These are phyloP conservation scores for Hesperophylax magnus DNA, from an alignment of 1,140 invertebrate species.

Conservation along the genomic window DNA sequence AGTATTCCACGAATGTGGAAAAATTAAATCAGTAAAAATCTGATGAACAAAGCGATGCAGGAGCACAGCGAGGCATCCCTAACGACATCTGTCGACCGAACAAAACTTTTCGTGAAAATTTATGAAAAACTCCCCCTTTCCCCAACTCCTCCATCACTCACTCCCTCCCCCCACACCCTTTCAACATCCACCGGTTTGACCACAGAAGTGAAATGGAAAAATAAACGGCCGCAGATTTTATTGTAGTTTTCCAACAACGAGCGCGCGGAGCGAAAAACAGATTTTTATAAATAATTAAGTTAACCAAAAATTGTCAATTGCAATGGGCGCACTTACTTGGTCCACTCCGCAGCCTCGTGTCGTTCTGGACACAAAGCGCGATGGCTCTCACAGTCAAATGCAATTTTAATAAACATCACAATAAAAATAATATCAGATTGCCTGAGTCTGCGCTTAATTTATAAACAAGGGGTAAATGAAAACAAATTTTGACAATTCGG, in stretches of 20 bases:
- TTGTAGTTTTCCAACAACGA: constrained; percentile 35
- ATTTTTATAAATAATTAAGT: constrained; percentile 49
- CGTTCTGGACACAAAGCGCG: too few species aligned
- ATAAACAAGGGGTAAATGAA: too few species aligned
- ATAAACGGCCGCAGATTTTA: constrained; percentile 53
- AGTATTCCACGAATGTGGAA: not conserved
- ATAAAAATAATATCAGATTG: too few species aligned
- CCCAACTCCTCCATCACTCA: not conserved
- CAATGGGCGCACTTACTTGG: constrained; percentile 12
- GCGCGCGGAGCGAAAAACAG: constrained; percentile 31
- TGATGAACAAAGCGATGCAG: constrained; percentile 31
- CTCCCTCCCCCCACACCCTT: not conserved
- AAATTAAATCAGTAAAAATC: constrained; percentile 35
- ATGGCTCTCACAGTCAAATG: too few species aligned
- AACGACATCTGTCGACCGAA: constrained; percentile 43
- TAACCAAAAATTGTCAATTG: constrained; percentile 44
- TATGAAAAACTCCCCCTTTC: constrained; percentile 48
- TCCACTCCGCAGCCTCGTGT: not conserved
- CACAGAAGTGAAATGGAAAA: constrained; percentile 48
- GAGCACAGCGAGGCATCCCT: constrained; percentile 13
- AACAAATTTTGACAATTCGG: too few species aligned
- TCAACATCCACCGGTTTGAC: not conserved
- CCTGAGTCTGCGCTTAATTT: too few species aligned
- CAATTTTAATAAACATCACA: too few species aligned
- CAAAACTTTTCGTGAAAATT: constrained; percentile 47